Base-by-base conservation (phyloP, 2,888 invertebrate species). In the Enoplolaimus lenunculus region DNA sequence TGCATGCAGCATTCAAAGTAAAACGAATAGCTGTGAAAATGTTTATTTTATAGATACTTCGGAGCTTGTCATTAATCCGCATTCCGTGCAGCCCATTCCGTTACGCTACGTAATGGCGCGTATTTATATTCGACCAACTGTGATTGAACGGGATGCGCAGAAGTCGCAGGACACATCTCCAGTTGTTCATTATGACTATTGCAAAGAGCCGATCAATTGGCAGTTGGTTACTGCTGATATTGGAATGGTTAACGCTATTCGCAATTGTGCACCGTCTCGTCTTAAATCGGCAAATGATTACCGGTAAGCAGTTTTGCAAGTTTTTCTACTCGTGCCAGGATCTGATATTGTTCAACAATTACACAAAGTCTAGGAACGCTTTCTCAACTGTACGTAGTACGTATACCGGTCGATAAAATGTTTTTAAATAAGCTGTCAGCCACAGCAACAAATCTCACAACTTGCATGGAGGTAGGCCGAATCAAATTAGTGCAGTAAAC, bases 321-420 rank as follows among this genome's bases (percentile, higher is more conserved):
- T n/a, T n/a, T n/a, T n/a, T n/a, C n/a, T n/a, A n/a, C n/a, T n/a
- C n/a, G n/a, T n/a, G n/a, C n/a, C n/a, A n/a, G n/a, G n/a, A 77
- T 83, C 29, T 77, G 83, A 35, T 79, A 81, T n/a, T 85, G 84
- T 75, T 13, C 65, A n/a, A n/a, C 21, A 21, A n/a, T 60, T 26
- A 7, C 64, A 26, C n/a, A n/a, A n/a, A n/a, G n/a, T n/a, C n/a
- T n/a, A n/a, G n/a, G n/a, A n/a, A n/a, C n/a, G n/a, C n/a, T n/a
- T n/a, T n/a, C n/a, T n/a, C n/a, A n/a, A n/a, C n/a, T n/a, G n/a
- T n/a, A n/a, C n/a, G n/a, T n/a, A n/a, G n/a, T n/a, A n/a, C n/a
- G n/a, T n/a, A n/a, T n/a, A n/a, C n/a, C n/a, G n/a, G n/a, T n/a
- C n/a, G n/a, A n/a, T n/a, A n/a, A n/a, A n/a, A n/a, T n/a, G n/a